Evolutionary conservation across 2,797 vertebrate species (phyloP), one percentile per base, ranked within the genome.

Genomic region (Falco biarmicus): DNA sequence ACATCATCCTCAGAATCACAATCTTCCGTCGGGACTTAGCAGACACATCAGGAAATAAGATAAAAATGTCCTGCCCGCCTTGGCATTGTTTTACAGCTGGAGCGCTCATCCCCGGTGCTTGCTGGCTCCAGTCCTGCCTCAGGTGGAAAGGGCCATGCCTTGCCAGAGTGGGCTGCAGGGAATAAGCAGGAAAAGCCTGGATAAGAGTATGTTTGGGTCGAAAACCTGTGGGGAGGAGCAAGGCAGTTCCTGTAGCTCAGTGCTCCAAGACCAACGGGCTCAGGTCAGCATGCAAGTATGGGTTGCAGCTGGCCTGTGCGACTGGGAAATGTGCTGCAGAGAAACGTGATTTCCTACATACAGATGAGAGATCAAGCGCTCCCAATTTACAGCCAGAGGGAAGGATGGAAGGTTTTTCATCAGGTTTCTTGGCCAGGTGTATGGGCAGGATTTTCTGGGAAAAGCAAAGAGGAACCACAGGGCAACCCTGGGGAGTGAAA

Each of bases 1-100:
- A 81, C 95, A 95, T 84, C 95, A 95, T 93, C 94, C 88, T 93
- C 90, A 66, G 96, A 96, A 96, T 96, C 90, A 90, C 89, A 96
- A 84, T 96, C 95, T 96, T 95, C 85, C 4, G 0, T 73, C 1
- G 0, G n/a, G 77, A 76, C 74, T 95, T 90, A 73, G 66, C 41
- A 84, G 79, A 34, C 18, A 20, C 85, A 91, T 77, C 83, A 91
- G 85, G 87, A 95, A 96, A 84, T 66, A 74, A 66, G 76, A 66
- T 48, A 69, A 95, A 95, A 90, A 79, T 29, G 56, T 71, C 16
- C 3, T 70, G 37, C 64, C 41, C 51, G 25, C 10, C 22, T 76
- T 1, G 2, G 29, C 82, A 84, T 64, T 95, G 95, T 94, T 54
- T 88, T 94, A 51, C 19, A 93, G 32, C 43, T 48, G 59, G 21